Conservation (phyloP, 2,888 invertebrate genomes). For the Patella caerulea region DNA sequence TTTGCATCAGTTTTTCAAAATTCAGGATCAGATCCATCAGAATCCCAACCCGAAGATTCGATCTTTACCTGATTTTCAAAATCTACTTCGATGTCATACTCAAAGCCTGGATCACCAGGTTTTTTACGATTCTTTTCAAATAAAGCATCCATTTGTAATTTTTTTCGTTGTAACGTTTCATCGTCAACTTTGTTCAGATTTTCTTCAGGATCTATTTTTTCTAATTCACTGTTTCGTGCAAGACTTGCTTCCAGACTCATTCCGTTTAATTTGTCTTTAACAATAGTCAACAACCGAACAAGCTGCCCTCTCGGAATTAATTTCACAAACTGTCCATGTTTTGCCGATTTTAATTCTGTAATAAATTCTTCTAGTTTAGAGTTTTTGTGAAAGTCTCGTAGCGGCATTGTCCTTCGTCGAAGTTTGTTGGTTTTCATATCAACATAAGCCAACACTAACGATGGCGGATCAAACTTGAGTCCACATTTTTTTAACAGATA, state of each 20-base stretch:
- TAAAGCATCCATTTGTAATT: constrained; percentile 73
- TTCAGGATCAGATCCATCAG: constrained; percentile 60
- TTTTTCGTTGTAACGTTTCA: constrained; percentile 71
- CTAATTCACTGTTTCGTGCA: constrained; percentile 66
- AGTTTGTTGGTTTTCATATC: constrained; percentile 58
- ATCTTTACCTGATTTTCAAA: constrained; percentile 63
- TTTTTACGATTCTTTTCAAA: constrained; percentile 72
- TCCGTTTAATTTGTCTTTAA: constrained; percentile 72
- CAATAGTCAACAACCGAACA: constrained; percentile 72
- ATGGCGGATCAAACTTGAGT: constrained; percentile 69
- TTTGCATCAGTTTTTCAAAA: constrained; percentile 41
- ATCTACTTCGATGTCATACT: constrained; percentile 73
- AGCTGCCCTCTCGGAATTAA: constrained; percentile 70
- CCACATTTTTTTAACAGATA: constrained; percentile 67
- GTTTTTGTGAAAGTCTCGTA: constrained; percentile 71
- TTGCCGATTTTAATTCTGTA: constrained; percentile 66
- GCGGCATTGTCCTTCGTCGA: constrained; percentile 72
- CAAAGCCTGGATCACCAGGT: constrained; percentile 72
- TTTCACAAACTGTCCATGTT: constrained; percentile 70
- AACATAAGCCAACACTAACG: constrained; percentile 68
- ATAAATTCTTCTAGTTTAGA: constrained; percentile 67
- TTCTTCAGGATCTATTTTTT: constrained; percentile 72
- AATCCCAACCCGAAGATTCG: constrained; percentile 72
- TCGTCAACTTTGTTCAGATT: constrained; percentile 73
- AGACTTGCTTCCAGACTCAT: constrained; percentile 70